Percentiles rank a stretch among this genome's conserved stretches.
These are phyloP conservation scores for Nasua narica DNA, from an alignment of 2,797 vertebrate species.

Conservation along the genomic window DNA sequence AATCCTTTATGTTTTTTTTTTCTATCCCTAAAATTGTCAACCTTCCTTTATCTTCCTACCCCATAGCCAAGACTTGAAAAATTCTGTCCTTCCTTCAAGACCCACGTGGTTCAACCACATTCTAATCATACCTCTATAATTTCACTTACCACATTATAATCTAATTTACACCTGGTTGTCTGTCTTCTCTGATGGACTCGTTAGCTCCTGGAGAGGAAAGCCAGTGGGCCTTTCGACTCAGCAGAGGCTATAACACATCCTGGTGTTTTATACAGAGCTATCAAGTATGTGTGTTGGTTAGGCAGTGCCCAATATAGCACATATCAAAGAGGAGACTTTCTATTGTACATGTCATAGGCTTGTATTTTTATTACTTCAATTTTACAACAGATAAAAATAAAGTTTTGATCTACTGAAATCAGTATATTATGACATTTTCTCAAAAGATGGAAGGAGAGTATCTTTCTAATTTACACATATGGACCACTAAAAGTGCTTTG, in stretches of 20 bases:
- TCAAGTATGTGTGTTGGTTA: background rate
- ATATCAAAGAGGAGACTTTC: background rate
- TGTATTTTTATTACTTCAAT: background rate
- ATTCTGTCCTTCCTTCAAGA: background rate
- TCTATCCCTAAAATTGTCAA: background rate
- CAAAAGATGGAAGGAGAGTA: background rate
- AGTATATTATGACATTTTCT: background rate
- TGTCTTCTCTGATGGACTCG: background rate
- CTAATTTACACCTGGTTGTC: background rate
- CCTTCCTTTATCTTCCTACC: background rate
- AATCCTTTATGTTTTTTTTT: background rate
- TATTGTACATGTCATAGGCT: background rate
- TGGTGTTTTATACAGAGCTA: background rate
- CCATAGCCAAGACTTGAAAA: background rate
- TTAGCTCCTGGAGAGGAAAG: background rate
- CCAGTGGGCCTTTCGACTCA: background rate
- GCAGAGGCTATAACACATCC: background rate
- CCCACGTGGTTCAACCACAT: background rate
- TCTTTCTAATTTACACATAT: background rate
- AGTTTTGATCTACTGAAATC: background rate
- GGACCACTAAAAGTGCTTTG: background rate
- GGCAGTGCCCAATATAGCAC: background rate
- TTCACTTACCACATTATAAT: background rate
- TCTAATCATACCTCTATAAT: background rate
- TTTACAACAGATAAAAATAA: slow-evolving; percentile 11